Conservation (phyloP, 2,888 invertebrate genomes). For the Himalopsyche kuldschensis region DNA sequence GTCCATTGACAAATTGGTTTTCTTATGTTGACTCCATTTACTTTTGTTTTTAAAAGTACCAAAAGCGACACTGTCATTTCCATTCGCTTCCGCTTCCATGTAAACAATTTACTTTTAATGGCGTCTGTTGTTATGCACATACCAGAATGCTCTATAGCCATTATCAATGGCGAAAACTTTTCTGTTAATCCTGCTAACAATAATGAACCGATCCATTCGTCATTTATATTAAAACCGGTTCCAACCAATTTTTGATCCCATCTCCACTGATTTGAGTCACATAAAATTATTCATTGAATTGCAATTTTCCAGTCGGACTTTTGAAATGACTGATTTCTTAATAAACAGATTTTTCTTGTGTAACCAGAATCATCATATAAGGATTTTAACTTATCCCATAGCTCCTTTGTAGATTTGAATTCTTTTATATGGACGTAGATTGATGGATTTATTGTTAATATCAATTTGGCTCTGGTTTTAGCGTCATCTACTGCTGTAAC, state of each 20-base stretch:
- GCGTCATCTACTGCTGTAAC: not conserved
- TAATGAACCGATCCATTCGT: slow-evolving; percentile 42
- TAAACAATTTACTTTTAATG: slow-evolving; percentile 31
- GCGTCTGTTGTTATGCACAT: slow-evolving; percentile 20
- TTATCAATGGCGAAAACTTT: slow-evolving; percentile 39
- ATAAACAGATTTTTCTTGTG: slow-evolving; percentile 41
- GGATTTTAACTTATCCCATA: slow-evolving; percentile 40
- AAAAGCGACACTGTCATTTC: too few species aligned
- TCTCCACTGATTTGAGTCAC: slow-evolving; percentile 43
- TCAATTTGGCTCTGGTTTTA: slow-evolving; percentile 27
- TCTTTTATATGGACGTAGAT: too few species aligned
- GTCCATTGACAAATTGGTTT: too few species aligned
- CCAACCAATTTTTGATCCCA: slow-evolving; percentile 40
- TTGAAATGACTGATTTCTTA: slow-evolving; percentile 41
- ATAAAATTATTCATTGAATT: slow-evolving; percentile 41
- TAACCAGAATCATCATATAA: slow-evolving; percentile 43
- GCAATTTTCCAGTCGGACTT: slow-evolving; percentile 41
- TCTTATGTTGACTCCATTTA: too few species aligned
- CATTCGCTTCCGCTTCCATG: not conserved
- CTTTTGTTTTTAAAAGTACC: too few species aligned
- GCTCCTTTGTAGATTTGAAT: slow-evolving; percentile 37
- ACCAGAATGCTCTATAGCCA: slow-evolving; percentile 32
- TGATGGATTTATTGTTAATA: too few species aligned
- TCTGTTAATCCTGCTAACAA: slow-evolving; percentile 42
- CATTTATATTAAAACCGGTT: slow-evolving; percentile 42